Evolutionary conservation across 2,797 vertebrate species (phyloP), one percentile per base, ranked within the genome.

Genomic region (Aulostomus chinensis): DNA sequence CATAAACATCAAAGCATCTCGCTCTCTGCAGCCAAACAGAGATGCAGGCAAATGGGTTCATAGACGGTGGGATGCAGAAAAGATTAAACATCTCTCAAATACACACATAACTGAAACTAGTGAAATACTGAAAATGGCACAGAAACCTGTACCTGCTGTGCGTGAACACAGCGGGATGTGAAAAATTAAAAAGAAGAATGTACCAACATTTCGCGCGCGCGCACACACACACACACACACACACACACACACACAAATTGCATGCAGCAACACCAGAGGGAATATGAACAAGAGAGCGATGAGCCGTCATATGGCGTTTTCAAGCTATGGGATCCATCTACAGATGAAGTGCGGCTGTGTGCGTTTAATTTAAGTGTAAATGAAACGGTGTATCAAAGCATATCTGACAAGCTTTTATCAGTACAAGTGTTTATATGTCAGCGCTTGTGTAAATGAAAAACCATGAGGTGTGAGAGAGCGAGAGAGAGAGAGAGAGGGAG

Each of bases 341-440:
- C 18, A 76, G 51, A 64, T 60, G 55, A 58, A 70, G 59, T 24
- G 26, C n/a, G 25, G 63, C 38, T 52, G 13, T 55, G 34, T 72
- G 15, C 35, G 12, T 74, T 73, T 69, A 40, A 79, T 78, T 68
- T 51, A 59, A 56, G 58, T 71, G 52, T 58, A 70, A 75, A 76
- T 60, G 25, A 73, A 68, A 74, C 57, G 50, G 52, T 21, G 24
- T 62, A 57, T 73, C 53, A 70, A 67, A 70, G 62, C 39, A 20
- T 22, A 42, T 43, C 40, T 0, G 11, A 34, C 13, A 12, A 31
- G 48, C 59, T 73, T 80, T 69, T 69, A 72, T 81, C 34, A 40
- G 15, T 57, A 49, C 38, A 28, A 22, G 36, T 59, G 38, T 70
- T 58, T 51, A 40, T 58, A 15, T 50, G 49, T 24, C 11, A 0